Conservation (phyloP, 2,113 vertebrate genomes). For the Notechis scutatus region DNA sequence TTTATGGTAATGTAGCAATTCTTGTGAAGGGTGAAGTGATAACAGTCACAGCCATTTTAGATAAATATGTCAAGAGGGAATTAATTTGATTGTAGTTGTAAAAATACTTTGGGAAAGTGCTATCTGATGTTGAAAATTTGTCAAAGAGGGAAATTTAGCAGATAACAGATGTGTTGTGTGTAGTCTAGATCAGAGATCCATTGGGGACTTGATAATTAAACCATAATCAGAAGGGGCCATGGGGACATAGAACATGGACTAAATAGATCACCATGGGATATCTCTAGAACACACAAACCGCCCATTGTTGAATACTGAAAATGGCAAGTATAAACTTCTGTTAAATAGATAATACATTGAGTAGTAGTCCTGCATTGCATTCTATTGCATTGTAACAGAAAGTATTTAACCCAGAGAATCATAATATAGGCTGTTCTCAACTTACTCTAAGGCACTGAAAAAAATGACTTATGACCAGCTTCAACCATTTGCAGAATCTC, state of each 20-base stretch:
- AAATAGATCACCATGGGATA: constrained; percentile 7
- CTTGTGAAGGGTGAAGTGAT: neutral
- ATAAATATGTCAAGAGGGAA: neutral
- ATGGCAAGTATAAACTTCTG: neutral
- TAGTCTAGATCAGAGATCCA: neutral
- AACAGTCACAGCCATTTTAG: neutral
- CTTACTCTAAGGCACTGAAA: neutral
- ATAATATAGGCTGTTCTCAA: neutral
- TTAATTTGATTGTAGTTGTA: neutral
- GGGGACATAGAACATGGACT: neutral
- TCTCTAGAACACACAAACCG: constrained; percentile 13
- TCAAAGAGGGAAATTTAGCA: neutral
- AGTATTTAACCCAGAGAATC: neutral
- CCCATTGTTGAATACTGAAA: neutral
- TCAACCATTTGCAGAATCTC: neutral
- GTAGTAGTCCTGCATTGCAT: neutral
- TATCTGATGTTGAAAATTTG: neutral
- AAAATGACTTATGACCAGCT: neutral
- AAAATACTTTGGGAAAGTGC: neutral
- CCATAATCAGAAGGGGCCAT: neutral
- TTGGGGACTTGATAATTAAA: constrained; percentile 20
- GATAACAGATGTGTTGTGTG: neutral
- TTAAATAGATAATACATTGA: neutral
- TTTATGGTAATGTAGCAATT: neutral
- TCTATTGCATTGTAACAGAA: neutral